Percentiles rank a stretch among this genome's conserved stretches.
Evolutionary conservation across 1,140 invertebrate species (phyloP).

Genomic region (Telenomus remus): DNA sequence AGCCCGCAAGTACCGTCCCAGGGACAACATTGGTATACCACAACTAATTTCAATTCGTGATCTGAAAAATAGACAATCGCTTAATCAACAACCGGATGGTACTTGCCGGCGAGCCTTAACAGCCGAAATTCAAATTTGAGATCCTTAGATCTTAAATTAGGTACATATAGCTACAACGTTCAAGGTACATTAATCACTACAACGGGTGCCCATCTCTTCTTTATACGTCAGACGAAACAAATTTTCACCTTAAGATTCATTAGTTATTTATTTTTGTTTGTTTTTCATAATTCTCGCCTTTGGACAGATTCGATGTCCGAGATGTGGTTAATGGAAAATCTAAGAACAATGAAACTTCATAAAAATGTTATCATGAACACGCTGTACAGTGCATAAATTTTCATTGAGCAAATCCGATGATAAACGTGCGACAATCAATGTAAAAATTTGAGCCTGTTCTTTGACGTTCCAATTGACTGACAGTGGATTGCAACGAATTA

Average conservation of each 20-base stretch:
- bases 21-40: conserved; percentile 7
- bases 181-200: conserved; percentile 68
- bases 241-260: conserved; percentile 14
- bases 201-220: conserved; percentile 65
- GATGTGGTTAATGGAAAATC: too few species aligned
- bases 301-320: not conserved
- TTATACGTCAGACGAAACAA: conserved; percentile 12
- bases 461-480: conserved; percentile 27
- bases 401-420: conserved; percentile 44
- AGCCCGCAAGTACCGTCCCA: conserved; percentile 50
- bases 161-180: conserved; percentile 64
- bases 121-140: conserved; percentile 60
- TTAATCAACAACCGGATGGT: conserved; percentile 52
- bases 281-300: not conserved
- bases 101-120: conserved; percentile 56
- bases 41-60: too few species aligned
- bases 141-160: conserved; percentile 62
- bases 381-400: conserved; percentile 12
- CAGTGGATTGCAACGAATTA: conserved; percentile 12
- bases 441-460: conserved; percentile 33
- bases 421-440: conserved; percentile 19
- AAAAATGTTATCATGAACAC: conserved; percentile 16
- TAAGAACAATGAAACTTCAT: conserved; percentile 6
- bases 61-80: conserved; percentile 48
- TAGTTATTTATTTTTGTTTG: conserved; percentile 1